Evolutionary conservation across 64 coral and sea anemone genomes (phyloP).

Genomic region (Pocillopora damicornis): DNA sequence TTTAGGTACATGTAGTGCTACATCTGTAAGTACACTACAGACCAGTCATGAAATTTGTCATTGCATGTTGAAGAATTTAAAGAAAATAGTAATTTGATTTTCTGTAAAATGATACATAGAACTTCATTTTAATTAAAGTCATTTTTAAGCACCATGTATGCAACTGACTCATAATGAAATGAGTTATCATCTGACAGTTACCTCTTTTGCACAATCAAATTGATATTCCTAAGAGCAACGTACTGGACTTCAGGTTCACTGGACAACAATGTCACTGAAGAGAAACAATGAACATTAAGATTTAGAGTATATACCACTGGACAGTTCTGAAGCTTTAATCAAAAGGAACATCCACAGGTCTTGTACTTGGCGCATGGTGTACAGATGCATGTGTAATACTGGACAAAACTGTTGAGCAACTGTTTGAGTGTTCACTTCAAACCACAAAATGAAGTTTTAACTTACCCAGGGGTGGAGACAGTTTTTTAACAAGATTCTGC

Average conservation of each 20-base stretch:
- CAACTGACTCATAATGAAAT: not conserved
- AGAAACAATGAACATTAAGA: not conserved
- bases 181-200: not conserved
- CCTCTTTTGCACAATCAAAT: slow-evolving; percentile 99
- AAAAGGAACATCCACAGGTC: not conserved
- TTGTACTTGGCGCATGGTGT: not conserved
- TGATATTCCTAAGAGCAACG: slow-evolving; percentile 99
- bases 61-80: too few relatives aligned
- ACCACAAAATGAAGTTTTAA: not conserved
- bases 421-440: too few relatives aligned
- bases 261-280: slow-evolving; percentile 84
- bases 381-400: too few relatives aligned
- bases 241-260: slow-evolving; percentile 99
- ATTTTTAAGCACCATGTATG: too few relatives aligned
- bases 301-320: not conserved
- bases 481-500: slow-evolving; percentile 81
- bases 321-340: not conserved
- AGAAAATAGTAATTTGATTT: too few relatives aligned
- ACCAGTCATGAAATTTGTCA: too few relatives aligned
- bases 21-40: too few relatives aligned
- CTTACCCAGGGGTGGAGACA: slow-evolving; percentile 90
- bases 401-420: too few relatives aligned
- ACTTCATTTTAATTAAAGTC: too few relatives aligned
- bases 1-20: too few relatives aligned
- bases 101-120: too few relatives aligned